Base-by-base conservation (phyloP, 2,797 vertebrate species). In the Masticophis lateralis region DNA sequence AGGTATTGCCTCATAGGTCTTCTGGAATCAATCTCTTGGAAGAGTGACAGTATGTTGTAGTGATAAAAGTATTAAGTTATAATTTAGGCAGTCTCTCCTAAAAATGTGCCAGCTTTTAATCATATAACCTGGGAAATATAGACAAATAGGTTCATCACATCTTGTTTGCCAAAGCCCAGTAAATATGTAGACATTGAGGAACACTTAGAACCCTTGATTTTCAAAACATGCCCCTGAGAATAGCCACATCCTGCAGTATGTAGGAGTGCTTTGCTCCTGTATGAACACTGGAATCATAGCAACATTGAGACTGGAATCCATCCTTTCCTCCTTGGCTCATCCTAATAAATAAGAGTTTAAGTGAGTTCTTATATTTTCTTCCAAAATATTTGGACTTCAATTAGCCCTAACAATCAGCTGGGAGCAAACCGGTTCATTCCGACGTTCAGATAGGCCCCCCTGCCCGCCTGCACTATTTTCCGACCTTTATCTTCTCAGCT, bases 151-250 rank as follows among this genome's bases (percentile, higher is more conserved):
- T 47, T 47, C 37, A 83, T 83, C 79, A 47, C 20, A 47, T 83
- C 87, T 94, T 95, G 93, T 94, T 97, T 97, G 92, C 32, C 83
- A 37, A 92, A 92, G 91, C 47, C 37, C 90, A 95, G 94, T 91
- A 91, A 95, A 86, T 94, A 91, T 83, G 32, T 90, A 43, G 87
- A 57, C 87, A 87, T 20, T 86, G 87, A 53, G 56, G 57, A 93
- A 87, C 87, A 8, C 91, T 94, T 90, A 61, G 10, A 79, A 89
- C 9, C 25, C 90, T 92, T 93, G 55, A 22, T 86, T 91, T 95
- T 94, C 69, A 79, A 90, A 8, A 89, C 56, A 94, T 95, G 87
- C 94, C 91, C 90, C 90, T 2, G 93, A 93, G 93, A 60, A 89
- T 8, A 91, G 1, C 92, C 94, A 94, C 87, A 86, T 94, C 88